phyloP scores from a whole-genome alignment of 2,113 vertebrate species.

The Carassius gibelio region DNA sequence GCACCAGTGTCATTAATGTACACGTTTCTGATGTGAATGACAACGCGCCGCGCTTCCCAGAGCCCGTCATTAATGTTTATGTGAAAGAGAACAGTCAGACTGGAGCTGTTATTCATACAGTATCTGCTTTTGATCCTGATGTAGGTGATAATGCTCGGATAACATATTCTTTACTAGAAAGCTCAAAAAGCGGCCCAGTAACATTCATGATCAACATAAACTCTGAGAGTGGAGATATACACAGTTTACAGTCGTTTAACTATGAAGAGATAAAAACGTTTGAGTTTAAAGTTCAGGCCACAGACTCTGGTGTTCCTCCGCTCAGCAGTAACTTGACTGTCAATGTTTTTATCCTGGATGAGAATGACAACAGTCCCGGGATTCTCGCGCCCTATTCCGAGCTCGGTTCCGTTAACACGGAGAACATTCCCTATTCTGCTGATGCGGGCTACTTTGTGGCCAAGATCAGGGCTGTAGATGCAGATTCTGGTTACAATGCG shows the following conservation, averaged over 20 bases:
- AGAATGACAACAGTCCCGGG: too few relatives aligned
- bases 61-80: constrained; percentile 61
- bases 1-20: constrained; percentile 53
- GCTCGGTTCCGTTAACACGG: too few relatives aligned
- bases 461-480: constrained; percentile 5
- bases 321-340: constrained; percentile 2
- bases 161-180: not conserved
- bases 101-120: constrained; percentile 66
- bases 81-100: not conserved
- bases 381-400: too few relatives aligned
- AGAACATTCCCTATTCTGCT: too few relatives aligned
- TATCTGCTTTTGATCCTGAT: constrained; percentile 69
- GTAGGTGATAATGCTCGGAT: constrained; percentile 63
- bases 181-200: not conserved
- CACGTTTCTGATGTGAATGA: constrained; percentile 64
- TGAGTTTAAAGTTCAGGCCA: not conserved
- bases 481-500: not conserved
- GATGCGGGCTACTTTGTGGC: not conserved
- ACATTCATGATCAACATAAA: not conserved
- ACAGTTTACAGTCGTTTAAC: not conserved
- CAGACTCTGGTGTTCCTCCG: constrained; percentile 15
- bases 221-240: not conserved
- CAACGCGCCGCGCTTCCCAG: constrained; percentile 57
- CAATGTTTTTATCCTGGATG: not conserved
- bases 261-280: not conserved